phyloP scores from a whole-genome alignment of 2,113 vertebrate species.

The Camarhynchus parvulus region DNA sequence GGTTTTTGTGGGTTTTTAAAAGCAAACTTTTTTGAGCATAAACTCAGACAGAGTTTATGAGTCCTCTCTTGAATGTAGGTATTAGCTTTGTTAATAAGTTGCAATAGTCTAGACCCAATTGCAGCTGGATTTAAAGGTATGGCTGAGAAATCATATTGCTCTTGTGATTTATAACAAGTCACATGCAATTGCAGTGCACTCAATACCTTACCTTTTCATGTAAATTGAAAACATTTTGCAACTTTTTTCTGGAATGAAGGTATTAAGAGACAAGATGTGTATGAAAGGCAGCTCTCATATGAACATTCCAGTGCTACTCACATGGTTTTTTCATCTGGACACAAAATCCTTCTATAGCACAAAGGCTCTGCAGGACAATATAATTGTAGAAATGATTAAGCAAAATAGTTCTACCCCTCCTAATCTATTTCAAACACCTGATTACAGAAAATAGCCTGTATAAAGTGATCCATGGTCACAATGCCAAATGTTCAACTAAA shows the following conservation, averaged over 20 bases:
- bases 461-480: not conserved
- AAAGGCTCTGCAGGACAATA: not conserved
- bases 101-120: not conserved
- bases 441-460: not conserved
- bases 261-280: not conserved
- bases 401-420: not conserved
- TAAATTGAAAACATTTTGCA: not conserved
- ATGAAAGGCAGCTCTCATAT: not conserved
- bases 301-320: not conserved
- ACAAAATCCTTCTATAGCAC: not conserved
- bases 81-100: not conserved
- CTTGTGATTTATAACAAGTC: not conserved
- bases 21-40: not conserved
- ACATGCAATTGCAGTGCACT: not conserved
- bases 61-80: not conserved
- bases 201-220: not conserved
- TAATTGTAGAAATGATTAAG: not conserved
- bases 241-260: not conserved
- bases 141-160: not conserved
- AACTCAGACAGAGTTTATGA: not conserved
- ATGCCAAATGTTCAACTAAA: not conserved
- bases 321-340: not conserved
- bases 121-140: not conserved
- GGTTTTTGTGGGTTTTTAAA: not conserved
- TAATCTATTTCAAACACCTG: not conserved